Conservation (phyloP, 2,113 vertebrate genomes). For the Passerina amoena region DNA sequence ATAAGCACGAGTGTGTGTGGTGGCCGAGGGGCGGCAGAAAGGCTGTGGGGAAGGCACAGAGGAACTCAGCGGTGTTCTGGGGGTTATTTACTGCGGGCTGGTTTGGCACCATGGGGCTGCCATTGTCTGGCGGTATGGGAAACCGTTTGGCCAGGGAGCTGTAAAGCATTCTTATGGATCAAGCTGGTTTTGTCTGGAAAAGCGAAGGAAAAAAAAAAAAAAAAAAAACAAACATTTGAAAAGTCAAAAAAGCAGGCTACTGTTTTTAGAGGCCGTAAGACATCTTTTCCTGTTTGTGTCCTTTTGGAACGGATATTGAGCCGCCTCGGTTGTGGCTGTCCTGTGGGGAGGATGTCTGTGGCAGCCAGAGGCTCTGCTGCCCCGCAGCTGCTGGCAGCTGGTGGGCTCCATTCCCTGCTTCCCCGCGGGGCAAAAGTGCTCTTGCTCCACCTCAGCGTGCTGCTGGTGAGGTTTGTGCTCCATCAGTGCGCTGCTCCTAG, state of each 20-base stretch:
- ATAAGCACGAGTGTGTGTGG: not conserved
- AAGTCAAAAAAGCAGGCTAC: not conserved
- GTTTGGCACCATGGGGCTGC: not conserved
- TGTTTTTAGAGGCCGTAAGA: not conserved
- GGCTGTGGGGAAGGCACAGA: not conserved
- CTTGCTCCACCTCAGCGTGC: not conserved
- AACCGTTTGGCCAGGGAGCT: not conserved
- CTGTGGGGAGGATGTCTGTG: not conserved
- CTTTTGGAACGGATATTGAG: not conserved
- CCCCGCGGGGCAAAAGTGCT: accelerated
- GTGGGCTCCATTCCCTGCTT: not conserved
- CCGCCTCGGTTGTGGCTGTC: not conserved
- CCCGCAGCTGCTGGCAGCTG: not conserved
- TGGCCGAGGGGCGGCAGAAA: not conserved
- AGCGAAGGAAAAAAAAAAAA: not conserved
- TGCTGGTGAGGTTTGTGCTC: not conserved
- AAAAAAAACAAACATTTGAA: not conserved
- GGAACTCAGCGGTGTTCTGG: not conserved
- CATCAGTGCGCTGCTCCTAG: not conserved
- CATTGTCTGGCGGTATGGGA: not conserved
- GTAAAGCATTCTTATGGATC: not conserved
- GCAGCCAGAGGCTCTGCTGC: not conserved
- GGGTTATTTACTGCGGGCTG: not conserved
- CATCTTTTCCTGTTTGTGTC: not conserved
- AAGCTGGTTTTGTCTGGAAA: not conserved